Base-by-base conservation (phyloP, 2,113 vertebrate species). In the Sakesphorus luctuosus region DNA sequence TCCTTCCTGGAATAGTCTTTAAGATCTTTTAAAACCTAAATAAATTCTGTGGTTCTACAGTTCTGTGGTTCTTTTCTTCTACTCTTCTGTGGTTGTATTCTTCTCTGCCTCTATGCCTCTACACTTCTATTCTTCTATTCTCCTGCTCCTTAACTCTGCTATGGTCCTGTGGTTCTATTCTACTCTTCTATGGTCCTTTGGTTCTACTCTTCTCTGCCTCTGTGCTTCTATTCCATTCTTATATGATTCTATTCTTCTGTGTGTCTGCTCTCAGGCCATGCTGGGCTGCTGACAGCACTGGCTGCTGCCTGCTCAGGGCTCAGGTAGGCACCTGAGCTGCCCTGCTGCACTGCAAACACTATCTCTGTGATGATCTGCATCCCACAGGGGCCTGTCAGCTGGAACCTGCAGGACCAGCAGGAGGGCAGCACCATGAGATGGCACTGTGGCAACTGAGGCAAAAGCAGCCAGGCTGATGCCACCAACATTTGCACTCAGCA, bases 401-500 rank as follows among this genome's bases (percentile, higher is more conserved):
- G 63, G 43, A 58, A 68, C 7, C 21, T 47, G n/a, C 43, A 58
- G 63, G 17, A 47, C 6, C 25, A 25, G 5, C 16, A 0, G 2
- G 21, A 68, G 21, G 52, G 43, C 26, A 81, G 17, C 0, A 0
- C 21, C 3, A 1, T 81, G 43, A 38, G 52, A 26, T 33, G 43
- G 17, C n/a, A 68, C 43, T 33, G 52, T 5, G 2, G 5, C 1
- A 4, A 68, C 9, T 38, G 7, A 6, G 52, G 52, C 65, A 68
- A 19, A 38, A 10, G 28, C 28, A 13, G 23, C n/a, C 78, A 59
- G 35, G 78, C 53, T 0, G 4, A 17, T 4, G 11, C 4, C 43
- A 59, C 23, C 53, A 69, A 10, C 18, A 2, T 40, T 13, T n/a
- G 79, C 5, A n/a, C 10, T 28, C 43, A 59, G 28, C 0, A 0